Base-by-base conservation (phyloP, 2,888 invertebrate species). In the Lasioglossum figueresi region DNA sequence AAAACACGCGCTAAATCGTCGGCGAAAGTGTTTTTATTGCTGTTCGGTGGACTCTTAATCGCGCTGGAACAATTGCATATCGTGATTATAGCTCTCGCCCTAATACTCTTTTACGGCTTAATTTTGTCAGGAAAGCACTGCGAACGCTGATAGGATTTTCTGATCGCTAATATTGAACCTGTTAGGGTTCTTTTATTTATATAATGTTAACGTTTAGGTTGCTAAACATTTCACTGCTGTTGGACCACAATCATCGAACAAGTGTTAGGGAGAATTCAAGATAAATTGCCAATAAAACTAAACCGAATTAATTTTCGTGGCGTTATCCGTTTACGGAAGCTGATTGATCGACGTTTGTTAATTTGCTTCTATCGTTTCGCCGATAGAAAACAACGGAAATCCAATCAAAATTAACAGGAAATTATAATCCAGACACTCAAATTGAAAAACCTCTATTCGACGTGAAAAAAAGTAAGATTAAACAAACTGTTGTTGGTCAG, bases 21-120 rank as follows among this genome's bases (percentile, higher is more conserved):
- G 71, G 48, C 34, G n/a, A 71, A 82, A 82, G 76, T 82, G 75
- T 59, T 71, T 63, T 83, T 52, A 63, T 63, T 31, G 59, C 5
- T n/a, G 76, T 45, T 48, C 59, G 68, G 43, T 34, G 37, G 45
- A 48, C 70, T 63, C 40, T 19, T 71, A 83, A 83, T 83, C 71
- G 40, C 43, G 75, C 45, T 10, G 8, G 34, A 23, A 63, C 63
- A 19, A 63, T 63, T 31, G 56, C n/a, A n/a, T n/a, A 56, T n/a
- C 12, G n/a, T n/a, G 56, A n/a, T 56, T 56, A 56, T 12, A 56
- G n/a, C 56, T 56, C 4, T n/a, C 12, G n/a, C 56, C n/a, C 56
- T n/a, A 56, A n/a, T 56, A 56, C n/a, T 56, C n/a, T 12, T 56
- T n/a, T n/a, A 27, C 56, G 4, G n/a, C 12, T 56, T 56, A 10